A percentile compares a stretch with the other conserved stretches of the same genome.
These are phyloP conservation scores for Drosophila lacicola DNA, from an alignment of 2,888 invertebrate genomes.

Conservation along the genomic window DNA sequence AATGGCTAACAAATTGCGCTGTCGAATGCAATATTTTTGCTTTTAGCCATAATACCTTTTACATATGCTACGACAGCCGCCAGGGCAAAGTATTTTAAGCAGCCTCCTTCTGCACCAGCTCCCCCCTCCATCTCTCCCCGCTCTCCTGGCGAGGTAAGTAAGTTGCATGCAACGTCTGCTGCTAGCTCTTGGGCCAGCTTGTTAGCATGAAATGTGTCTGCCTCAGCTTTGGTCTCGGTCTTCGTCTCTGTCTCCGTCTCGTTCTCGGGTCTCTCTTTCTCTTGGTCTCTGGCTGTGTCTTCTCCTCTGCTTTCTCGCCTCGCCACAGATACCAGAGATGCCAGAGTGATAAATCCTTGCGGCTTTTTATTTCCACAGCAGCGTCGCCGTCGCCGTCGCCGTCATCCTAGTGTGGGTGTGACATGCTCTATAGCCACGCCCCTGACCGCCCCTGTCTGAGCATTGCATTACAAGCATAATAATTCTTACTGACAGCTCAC, in stretches of 20 bases:
- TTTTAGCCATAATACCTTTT: constrained; percentile 81
- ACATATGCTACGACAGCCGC: constrained; percentile 75
- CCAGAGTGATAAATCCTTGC: constrained; percentile 79
- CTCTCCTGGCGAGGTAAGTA: constrained; percentile 60
- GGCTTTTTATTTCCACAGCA: constrained; percentile 76
- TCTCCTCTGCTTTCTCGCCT: constrained; percentile 4
- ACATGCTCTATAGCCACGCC: constrained; percentile 58
- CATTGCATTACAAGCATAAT: constrained; percentile 80
- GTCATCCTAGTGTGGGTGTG: constrained; percentile 59
- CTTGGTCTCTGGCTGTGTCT: too few species aligned
- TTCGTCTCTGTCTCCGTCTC: neutral
- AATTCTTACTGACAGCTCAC: constrained; percentile 77
- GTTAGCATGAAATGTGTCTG: constrained; percentile 80
- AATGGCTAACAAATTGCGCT: constrained; percentile 81
- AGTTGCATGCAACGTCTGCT: constrained; percentile 55
- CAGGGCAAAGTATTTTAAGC: constrained; percentile 47
- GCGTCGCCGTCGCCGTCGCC: constrained; percentile 24
- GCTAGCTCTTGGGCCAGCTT: constrained; percentile 52
- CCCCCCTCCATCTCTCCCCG: neutral
- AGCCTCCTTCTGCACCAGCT: constrained; percentile 1
- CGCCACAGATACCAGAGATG: constrained; percentile 65
- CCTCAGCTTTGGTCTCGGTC: constrained; percentile 14
- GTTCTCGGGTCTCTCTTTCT: neutral
- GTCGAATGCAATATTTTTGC: constrained; percentile 82
- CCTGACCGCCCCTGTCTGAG: constrained; percentile 37